phyloP scores from a whole-genome alignment of 2,113 vertebrate species.

The Actinemys pallida region DNA sequence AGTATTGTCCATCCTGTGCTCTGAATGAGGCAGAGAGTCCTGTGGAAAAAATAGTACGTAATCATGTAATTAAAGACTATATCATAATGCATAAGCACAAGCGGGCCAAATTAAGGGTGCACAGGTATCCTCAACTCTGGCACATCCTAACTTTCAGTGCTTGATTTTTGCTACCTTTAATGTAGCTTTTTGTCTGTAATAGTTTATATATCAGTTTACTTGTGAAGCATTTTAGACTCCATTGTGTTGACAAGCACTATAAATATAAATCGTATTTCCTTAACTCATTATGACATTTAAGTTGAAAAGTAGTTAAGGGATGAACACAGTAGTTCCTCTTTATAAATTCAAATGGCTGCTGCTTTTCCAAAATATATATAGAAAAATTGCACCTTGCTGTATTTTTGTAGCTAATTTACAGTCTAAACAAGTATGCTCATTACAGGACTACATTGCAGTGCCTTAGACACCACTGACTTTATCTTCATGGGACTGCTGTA shows the following conservation, averaged over 20 bases:
- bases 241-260: slow-evolving; percentile 14
- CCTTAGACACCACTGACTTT: neutral
- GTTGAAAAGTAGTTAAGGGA: neutral
- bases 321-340: slow-evolving; percentile 15
- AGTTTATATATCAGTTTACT: neutral
- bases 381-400: neutral
- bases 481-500: neutral
- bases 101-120: neutral
- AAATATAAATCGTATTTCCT: slow-evolving; percentile 19
- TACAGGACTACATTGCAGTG: accelerated
- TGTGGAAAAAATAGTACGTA: neutral
- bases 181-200: neutral
- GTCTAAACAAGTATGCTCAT: neutral
- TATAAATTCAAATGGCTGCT: slow-evolving; percentile 31
- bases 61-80: neutral
- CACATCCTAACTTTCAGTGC: slow-evolving; percentile 8
- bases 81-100: neutral
- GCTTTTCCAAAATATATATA: slow-evolving; percentile 22
- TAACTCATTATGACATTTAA: neutral
- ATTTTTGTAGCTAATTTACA: neutral
- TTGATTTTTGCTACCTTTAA: neutral
- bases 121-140: slow-evolving; percentile 38
- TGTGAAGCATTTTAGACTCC: neutral
- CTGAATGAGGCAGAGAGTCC: neutral
- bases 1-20: neutral